Base-by-base conservation (phyloP, 1,140 invertebrate species). In the Gonioctena quinquepunctata region DNA sequence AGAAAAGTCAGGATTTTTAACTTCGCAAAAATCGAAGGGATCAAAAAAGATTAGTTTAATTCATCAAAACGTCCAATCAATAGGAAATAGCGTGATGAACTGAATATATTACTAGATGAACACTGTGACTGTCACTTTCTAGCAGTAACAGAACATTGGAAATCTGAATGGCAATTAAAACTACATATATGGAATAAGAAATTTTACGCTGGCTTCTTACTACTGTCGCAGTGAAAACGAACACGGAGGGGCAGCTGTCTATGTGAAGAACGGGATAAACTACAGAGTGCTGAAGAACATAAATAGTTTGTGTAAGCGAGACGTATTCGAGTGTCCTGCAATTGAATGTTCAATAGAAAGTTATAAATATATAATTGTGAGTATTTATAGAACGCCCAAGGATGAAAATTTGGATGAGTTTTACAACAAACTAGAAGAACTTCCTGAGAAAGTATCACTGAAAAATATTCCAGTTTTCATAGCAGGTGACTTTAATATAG, bases 61-160 rank as follows among this genome's bases (percentile, higher is more conserved):
- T 60, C 57, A 60, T 11, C 57, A 60, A 23, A 60, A 60, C 18
- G 4, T 60, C 8, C 23, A 60, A 60, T 60, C 57, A n/a, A 60
- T 60, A 60, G 57, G 23, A 60, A 60, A 27, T 27, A 60, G 23
- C 7, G 22, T 27, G 57, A 60, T 3, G 25, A 60, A 7, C 21
- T 60, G 1, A 27, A 60, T 11, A 3, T 60, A 22, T 13, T 60
- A 16, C n/a, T 27, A 23, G 8, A 27, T 27, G 18, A 27, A 25
- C 23, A 60, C 7, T 13, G 8, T 6, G 56, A 59, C 11, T 26
- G 56, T 59, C 8, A 59, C 21, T 59, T 25, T 22, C 16, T 26
- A 23, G 56, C 25, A 7, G 25, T 59, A 22, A 59, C 56, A 59
- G 56, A 59, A 59, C 56, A 59, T 2, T 59, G 6, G 56, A 59